phyloP scores from a whole-genome alignment of 2,797 vertebrate genomes.

The Novumbra hubbsi region DNA sequence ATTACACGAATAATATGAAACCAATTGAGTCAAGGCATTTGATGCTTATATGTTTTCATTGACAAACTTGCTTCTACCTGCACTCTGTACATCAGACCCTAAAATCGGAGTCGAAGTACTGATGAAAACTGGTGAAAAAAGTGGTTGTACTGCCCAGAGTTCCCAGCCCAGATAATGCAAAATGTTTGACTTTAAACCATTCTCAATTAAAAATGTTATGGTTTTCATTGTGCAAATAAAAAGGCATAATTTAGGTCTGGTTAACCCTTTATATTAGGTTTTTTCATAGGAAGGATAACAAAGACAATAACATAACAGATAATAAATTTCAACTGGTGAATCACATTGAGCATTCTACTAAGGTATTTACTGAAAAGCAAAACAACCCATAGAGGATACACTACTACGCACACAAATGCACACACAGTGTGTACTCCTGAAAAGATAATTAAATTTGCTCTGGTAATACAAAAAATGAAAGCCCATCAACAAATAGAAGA shows the following conservation, averaged over 20 bases:
- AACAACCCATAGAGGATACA: slow-evolving; percentile 60
- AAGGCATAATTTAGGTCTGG: neutral
- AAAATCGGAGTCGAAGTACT: neutral
- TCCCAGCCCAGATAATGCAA: neutral
- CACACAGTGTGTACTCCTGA: slow-evolving; percentile 59
- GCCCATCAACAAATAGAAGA: slow-evolving; percentile 59
- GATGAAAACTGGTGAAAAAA: neutral
- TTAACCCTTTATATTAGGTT: neutral
- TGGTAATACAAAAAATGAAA: slow-evolving; percentile 66
- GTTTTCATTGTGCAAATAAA: neutral
- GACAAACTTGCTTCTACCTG: neutral
- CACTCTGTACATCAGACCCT: neutral
- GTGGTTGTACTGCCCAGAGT: neutral
- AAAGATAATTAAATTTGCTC: slow-evolving; percentile 69
- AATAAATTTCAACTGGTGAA: slow-evolving; percentile 41
- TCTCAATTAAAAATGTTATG: neutral
- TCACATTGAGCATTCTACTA: slow-evolving; percentile 53
- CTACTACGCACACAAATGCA: slow-evolving; percentile 42
- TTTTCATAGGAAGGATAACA: neutral
- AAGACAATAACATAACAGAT: neutral
- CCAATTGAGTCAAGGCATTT: neutral
- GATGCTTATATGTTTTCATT: neutral
- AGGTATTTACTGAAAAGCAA: slow-evolving; percentile 58
- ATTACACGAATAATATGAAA: neutral
- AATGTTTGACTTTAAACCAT: neutral